phyloP scores from a whole-genome alignment of 2,113 vertebrate genomes.

The Paedocypris sp. region DNA sequence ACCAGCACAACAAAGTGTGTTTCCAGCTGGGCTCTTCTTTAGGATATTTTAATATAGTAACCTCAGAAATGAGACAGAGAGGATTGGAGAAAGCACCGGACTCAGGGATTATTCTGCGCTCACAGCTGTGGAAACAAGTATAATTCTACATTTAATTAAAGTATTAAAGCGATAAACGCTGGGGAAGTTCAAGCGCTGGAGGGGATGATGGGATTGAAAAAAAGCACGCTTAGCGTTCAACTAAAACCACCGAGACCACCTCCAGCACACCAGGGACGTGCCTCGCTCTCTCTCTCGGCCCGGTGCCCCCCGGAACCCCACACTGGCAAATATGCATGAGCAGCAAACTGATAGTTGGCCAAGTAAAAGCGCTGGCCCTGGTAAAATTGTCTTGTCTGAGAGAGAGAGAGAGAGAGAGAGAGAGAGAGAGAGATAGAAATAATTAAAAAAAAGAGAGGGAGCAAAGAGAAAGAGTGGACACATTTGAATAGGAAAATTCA shows the following conservation, averaged over 20 bases:
- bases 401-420: too few relatives aligned
- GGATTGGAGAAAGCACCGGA: neutral
- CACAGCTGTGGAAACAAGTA: conserved; percentile 7
- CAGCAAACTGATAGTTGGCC: conserved; percentile 12
- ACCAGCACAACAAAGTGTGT: too few relatives aligned
- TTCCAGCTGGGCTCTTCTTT: too few relatives aligned
- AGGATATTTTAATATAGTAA: too few relatives aligned
- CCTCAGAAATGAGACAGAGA: too few relatives aligned
- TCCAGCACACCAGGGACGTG: neutral
- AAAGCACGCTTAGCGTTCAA: conserved; percentile 10
- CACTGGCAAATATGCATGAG: conserved; percentile 11
- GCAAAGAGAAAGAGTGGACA: neutral
- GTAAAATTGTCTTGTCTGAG: too few relatives aligned
- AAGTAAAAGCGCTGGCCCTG: neutral
- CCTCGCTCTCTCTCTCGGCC: neutral
- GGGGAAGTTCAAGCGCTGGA: neutral
- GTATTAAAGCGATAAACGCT: conserved; percentile 22
- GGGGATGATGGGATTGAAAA: conserved; percentile 24
- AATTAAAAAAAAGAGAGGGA: neutral
- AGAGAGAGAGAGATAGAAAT: conserved; percentile 20
- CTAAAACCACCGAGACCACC: conserved; percentile 3
- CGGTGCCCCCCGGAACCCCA: neutral
- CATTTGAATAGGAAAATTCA: too few relatives aligned
- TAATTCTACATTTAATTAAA: conserved; percentile 29
- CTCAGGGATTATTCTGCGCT: neutral